Percentiles rank a stretch among this genome's conserved stretches.
These are phyloP conservation scores for Discoglossus pictus DNA, from an alignment of 2,797 vertebrate genomes.

Conservation along the genomic window DNA sequence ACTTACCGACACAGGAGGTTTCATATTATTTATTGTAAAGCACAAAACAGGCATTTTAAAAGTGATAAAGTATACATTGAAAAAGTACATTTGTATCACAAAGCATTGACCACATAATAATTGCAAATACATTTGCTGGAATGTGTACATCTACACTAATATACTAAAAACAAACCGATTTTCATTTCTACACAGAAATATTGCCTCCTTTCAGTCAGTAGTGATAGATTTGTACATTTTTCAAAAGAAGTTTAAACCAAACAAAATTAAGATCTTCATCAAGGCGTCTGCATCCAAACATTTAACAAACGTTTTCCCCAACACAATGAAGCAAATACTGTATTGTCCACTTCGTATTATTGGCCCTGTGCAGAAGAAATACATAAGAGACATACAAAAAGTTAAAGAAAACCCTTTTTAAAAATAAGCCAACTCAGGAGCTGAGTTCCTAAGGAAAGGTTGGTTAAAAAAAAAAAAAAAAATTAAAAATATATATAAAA, in stretches of 20 bases:
- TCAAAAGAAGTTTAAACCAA: slow-evolving; percentile 92
- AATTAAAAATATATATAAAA: no score
- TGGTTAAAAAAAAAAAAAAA: slow-evolving; percentile 81
- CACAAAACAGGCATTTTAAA: slow-evolving; percentile 98
- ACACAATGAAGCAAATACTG: slow-evolving; percentile 99
- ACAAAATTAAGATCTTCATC: slow-evolving; percentile 99
- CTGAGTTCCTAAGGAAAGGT: slow-evolving; percentile 84
- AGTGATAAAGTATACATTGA: slow-evolving; percentile 99
- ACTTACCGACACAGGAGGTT: slow-evolving; percentile 99
- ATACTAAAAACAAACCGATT: slow-evolving; percentile 98
- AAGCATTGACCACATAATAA: slow-evolving; percentile 94
- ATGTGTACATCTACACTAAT: slow-evolving; percentile 98
- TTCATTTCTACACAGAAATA: slow-evolving; percentile 97
- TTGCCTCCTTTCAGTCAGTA: slow-evolving; percentile 88
- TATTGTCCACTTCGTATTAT: slow-evolving; percentile 99
- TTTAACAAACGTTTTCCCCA: slow-evolving; percentile 99
- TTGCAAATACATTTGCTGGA: slow-evolving; percentile 97
- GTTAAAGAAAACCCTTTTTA: slow-evolving; percentile 91
- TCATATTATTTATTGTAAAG: slow-evolving; percentile 99
- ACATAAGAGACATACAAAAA: slow-evolving; percentile 99
- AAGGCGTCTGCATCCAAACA: slow-evolving; percentile 99
- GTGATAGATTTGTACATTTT: slow-evolving; percentile 85
- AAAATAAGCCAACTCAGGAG: slow-evolving; percentile 80
- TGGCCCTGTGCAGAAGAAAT: slow-evolving; percentile 99
- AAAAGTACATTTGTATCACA: slow-evolving; percentile 98